phyloP scores from a whole-genome alignment of 2,113 vertebrate species.

The Mustelus asterias region DNA sequence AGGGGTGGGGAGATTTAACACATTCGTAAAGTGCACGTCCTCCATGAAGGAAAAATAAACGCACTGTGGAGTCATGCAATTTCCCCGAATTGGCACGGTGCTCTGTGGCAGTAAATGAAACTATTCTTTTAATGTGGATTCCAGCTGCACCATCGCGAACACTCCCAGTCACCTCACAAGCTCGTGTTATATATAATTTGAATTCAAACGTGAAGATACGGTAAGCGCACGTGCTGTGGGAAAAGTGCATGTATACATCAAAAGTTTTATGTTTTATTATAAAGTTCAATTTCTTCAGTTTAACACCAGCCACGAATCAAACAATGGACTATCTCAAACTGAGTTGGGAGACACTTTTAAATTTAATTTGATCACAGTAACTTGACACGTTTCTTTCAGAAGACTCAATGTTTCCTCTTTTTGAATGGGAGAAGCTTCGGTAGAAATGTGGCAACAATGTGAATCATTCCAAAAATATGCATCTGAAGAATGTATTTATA shows the following conservation, averaged over 20 bases:
- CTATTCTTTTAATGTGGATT: neutral
- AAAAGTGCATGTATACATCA: neutral
- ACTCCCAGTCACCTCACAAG: neutral
- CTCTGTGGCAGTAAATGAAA: neutral
- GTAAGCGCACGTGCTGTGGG: neutral
- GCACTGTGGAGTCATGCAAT: neutral
- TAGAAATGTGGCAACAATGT: neutral
- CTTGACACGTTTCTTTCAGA: neutral
- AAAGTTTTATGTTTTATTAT: neutral
- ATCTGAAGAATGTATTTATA: neutral
- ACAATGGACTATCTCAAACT: constrained; percentile 41
- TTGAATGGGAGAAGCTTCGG: neutral
- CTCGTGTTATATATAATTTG: neutral
- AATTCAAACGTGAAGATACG: neutral
- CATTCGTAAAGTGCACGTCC: neutral
- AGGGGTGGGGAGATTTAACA: neutral
- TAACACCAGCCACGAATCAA: neutral
- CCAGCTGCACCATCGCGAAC: neutral
- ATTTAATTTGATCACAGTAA: constrained; percentile 4
- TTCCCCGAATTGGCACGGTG: neutral
- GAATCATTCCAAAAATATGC: neutral
- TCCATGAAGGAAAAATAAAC: neutral
- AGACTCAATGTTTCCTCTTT: neutral
- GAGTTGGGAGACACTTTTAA: constrained; percentile 37
- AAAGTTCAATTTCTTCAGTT: neutral